These are phyloP conservation scores for Biston betularia DNA, from an alignment of 2,888 invertebrate species.

Conservation along the genomic window DNA sequence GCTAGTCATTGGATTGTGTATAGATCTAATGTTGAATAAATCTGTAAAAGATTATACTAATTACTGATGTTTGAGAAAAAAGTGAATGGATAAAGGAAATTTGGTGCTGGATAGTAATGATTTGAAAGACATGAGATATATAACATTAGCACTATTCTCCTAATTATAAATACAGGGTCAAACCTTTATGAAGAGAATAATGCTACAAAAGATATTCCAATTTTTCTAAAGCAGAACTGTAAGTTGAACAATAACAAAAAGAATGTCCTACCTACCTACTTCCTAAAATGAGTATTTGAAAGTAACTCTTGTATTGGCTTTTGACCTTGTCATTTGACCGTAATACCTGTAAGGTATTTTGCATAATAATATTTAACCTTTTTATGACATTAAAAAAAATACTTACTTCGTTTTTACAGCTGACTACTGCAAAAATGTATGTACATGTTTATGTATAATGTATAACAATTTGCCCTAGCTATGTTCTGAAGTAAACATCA, in stretches of 20 bases:
- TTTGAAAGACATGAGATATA: too few species aligned
- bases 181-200: too few species aligned
- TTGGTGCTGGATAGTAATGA: too few species aligned
- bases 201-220: too few species aligned
- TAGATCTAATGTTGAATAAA: too few species aligned
- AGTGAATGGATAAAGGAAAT: too few species aligned
- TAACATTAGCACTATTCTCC: too few species aligned
- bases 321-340: constrained; percentile 13
- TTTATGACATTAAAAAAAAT: not conserved
- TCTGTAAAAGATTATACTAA: too few species aligned
- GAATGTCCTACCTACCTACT: not conserved
- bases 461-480: not conserved
- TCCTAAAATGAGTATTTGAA: constrained; percentile 20
- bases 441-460: not conserved
- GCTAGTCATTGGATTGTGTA: too few species aligned
- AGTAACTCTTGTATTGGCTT: constrained; percentile 13
- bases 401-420: not conserved
- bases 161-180: too few species aligned
- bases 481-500: not conserved
- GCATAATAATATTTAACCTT: not conserved
- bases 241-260: not conserved
- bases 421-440: constrained; percentile 6
- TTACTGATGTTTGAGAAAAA: too few species aligned
- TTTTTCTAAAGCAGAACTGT: not conserved
- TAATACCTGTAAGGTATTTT: constrained; percentile 1